These are phyloP conservation scores for Hofmannophila pseudospretella DNA, from an alignment of 2,888 invertebrate species.

Conservation along the genomic window DNA sequence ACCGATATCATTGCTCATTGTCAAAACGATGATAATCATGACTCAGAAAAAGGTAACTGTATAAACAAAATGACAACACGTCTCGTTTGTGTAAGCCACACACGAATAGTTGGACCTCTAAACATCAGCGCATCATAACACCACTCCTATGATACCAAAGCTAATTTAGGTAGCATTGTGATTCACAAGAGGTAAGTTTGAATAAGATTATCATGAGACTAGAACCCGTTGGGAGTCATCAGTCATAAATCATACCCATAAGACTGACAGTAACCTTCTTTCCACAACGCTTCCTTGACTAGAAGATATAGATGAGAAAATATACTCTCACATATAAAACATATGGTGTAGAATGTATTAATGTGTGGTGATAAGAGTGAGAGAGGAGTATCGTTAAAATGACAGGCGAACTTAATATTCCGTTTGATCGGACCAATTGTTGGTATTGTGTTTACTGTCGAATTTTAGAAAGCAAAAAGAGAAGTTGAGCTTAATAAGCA, in stretches of 20 bases:
- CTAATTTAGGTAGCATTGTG: slow-evolving; percentile 78
- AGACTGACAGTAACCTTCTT: slow-evolving; percentile 73
- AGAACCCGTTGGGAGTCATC: slow-evolving; percentile 76
- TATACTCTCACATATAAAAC: slow-evolving; percentile 15
- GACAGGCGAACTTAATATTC: slow-evolving; percentile 77
- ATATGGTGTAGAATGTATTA: slow-evolving; percentile 25
- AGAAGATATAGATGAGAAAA: slow-evolving; percentile 20
- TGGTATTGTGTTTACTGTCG: slow-evolving; percentile 68
- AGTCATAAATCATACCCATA: slow-evolving; percentile 78
- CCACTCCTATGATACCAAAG: slow-evolving; percentile 46
- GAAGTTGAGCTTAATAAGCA: slow-evolving; percentile 46
- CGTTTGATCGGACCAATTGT: slow-evolving; percentile 77
- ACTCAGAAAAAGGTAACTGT: slow-evolving; percentile 34
- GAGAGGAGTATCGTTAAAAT: slow-evolving; percentile 65
- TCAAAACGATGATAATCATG: slow-evolving; percentile 33
- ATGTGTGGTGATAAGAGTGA: slow-evolving; percentile 35
- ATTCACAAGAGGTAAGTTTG: slow-evolving; percentile 65
- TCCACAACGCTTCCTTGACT: slow-evolving; percentile 57
- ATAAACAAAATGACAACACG: slow-evolving; percentile 44
- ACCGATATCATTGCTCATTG: slow-evolving; percentile 34
- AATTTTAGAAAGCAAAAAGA: slow-evolving; percentile 65
- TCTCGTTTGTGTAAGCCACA: slow-evolving; percentile 57
- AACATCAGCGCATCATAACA: slow-evolving; percentile 43
- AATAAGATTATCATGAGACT: slow-evolving; percentile 72
- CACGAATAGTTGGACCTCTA: slow-evolving; percentile 40